phyloP scores from a whole-genome alignment of 2,797 vertebrate species.

The Anguilla pacifica region DNA sequence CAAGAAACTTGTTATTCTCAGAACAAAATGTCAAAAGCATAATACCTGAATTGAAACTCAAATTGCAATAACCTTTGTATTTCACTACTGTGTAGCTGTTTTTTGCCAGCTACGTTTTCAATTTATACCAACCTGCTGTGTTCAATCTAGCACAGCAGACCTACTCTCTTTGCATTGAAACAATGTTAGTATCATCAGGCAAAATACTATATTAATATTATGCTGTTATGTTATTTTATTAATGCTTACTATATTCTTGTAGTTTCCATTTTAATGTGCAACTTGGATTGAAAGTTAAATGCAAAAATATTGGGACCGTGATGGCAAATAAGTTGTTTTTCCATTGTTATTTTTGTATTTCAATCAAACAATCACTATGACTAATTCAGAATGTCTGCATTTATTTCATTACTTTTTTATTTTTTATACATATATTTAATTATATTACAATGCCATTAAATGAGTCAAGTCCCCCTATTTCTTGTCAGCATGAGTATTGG shows the following conservation, averaged over 20 bases:
- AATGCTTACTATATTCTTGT: background rate
- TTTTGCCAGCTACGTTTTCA: background rate
- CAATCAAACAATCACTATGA: too few species aligned
- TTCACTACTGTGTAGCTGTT: background rate
- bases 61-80: background rate
- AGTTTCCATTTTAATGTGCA: background rate
- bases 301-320: too few species aligned
- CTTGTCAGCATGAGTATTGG: too few species aligned
- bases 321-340: too few species aligned
- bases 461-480: too few species aligned
- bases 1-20: constrained; percentile 12
- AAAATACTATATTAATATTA: background rate
- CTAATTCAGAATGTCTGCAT: too few species aligned
- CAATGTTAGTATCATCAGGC: background rate
- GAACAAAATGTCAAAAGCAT: constrained; percentile 20
- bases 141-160: background rate
- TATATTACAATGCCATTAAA: too few species aligned
- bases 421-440: too few species aligned
- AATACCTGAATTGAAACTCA: background rate
- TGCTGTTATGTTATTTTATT: background rate
- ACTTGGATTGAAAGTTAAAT: background rate
- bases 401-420: too few species aligned
- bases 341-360: too few species aligned
- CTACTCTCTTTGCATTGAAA: background rate
- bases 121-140: constrained; percentile 11